Evolutionary conservation across 53 echinoderm and acorn worm genomes (phyloP).

Genomic region (Mesocentrotus franciscanus): DNA sequence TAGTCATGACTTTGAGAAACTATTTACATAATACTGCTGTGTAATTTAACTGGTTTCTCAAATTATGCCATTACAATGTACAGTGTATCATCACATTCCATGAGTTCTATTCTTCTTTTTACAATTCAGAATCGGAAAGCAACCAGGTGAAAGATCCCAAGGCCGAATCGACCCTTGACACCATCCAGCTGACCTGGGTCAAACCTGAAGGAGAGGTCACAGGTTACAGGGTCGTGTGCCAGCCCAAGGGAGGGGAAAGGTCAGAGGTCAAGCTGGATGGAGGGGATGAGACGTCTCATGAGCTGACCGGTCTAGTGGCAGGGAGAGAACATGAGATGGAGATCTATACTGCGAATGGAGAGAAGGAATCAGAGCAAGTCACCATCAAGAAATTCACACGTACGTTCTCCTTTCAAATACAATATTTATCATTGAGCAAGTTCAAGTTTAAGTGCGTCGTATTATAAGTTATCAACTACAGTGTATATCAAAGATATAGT

Average conservation of each 20-base stretch:
- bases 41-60: background rate
- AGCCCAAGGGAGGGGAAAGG: constrained; percentile 60
- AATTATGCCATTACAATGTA: too few relatives aligned
- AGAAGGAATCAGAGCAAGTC: constrained; percentile 70
- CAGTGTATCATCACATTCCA: background rate
- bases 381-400: constrained; percentile 74
- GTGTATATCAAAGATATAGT: too few relatives aligned
- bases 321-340: constrained; percentile 77
- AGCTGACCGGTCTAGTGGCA: constrained; percentile 65
- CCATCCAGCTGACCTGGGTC: constrained; percentile 81
- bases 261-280: constrained; percentile 58
- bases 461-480: too few relatives aligned
- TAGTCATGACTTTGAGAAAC: too few relatives aligned
- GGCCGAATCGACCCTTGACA: constrained; percentile 71
- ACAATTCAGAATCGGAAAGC: constrained; percentile 63
- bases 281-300: background rate
- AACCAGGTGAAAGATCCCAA: constrained; percentile 73
- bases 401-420: constrained; percentile 19
- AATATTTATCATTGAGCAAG: too few relatives aligned
- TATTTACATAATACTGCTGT: background rate
- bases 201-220: constrained; percentile 81
- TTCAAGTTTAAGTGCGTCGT: too few relatives aligned
- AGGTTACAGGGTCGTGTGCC: constrained; percentile 74
- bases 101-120: background rate
- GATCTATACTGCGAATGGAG: constrained; percentile 77